Evolutionary conservation across 2,888 invertebrate species (phyloP).

Genomic region (Sarcophaga subvicina): DNA sequence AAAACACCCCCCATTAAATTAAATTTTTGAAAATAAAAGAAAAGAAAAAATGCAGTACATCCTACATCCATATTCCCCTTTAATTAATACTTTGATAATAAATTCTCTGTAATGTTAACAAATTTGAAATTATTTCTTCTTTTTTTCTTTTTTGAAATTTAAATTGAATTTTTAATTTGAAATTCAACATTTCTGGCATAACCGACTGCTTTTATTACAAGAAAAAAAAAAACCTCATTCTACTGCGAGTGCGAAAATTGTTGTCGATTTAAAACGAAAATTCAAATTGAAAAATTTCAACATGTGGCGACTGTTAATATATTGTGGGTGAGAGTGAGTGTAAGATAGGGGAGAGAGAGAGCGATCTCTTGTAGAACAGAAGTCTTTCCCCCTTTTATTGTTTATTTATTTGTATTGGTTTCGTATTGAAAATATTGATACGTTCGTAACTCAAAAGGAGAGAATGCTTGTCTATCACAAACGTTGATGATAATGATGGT

Average conservation of each 20-base stretch:
- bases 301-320: conserved; percentile 52
- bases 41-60: too few relatives aligned
- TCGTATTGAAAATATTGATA: conserved; percentile 38
- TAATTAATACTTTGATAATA: conserved; percentile 41
- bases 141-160: conserved; percentile 6
- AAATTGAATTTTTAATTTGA: not conserved
- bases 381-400: conserved; percentile 14
- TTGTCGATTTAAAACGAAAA: conserved; percentile 19
- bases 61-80: conserved; percentile 15
- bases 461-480: not conserved
- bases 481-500: conserved; percentile 47
- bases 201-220: not conserved
- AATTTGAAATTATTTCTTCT: not conserved
- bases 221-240: conserved; percentile 47
- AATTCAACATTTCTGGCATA: conserved; percentile 17
- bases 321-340: conserved; percentile 3
- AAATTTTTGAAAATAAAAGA: not conserved
- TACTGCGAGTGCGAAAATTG: conserved; percentile 39
- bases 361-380: not conserved
- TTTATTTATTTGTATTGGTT: not conserved
- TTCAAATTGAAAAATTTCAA: conserved; percentile 50
- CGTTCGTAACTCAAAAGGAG: not conserved
- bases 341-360: not conserved
- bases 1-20: conserved; percentile 40
- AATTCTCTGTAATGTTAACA: conserved; percentile 40